Conservation (phyloP, 2,113 vertebrate genomes). For the Gasterosteus aculeatus region DNA sequence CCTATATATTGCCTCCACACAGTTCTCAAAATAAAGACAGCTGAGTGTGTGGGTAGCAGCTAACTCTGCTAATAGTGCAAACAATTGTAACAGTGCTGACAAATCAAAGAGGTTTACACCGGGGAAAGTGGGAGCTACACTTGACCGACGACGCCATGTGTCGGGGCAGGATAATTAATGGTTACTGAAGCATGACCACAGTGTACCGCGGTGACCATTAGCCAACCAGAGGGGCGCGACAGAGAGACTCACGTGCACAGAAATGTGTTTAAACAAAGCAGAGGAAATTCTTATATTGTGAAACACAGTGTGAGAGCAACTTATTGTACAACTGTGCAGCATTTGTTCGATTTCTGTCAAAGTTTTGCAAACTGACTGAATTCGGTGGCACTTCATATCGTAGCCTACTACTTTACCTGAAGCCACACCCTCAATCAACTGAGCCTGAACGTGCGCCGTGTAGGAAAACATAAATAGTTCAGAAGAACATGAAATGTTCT, state of each 20-base stretch:
- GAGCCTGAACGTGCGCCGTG: background rate
- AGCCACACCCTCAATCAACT: background rate
- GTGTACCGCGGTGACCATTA: background rate
- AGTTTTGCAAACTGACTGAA: background rate
- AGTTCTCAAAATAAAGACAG: background rate
- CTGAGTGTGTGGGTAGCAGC: background rate
- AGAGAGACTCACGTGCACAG: background rate
- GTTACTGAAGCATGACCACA: background rate
- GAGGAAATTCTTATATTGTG: background rate
- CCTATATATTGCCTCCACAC: background rate
- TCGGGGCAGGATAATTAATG: background rate
- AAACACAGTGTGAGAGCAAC: background rate
- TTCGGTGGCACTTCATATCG: constrained; percentile 2
- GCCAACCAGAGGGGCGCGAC: background rate
- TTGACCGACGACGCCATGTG: background rate
- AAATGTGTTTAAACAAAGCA: background rate
- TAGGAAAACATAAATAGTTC: background rate
- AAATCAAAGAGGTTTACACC: background rate
- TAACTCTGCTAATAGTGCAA: background rate
- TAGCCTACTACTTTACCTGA: constrained; percentile 1
- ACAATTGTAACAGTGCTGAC: background rate
- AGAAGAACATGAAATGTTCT: background rate
- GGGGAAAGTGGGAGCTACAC: background rate
- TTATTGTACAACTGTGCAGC: background rate
- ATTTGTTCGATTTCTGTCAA: background rate